These are phyloP conservation scores for Drosophila elegans DNA, from an alignment of 1,140 invertebrate genomes.

Conservation along the genomic window DNA sequence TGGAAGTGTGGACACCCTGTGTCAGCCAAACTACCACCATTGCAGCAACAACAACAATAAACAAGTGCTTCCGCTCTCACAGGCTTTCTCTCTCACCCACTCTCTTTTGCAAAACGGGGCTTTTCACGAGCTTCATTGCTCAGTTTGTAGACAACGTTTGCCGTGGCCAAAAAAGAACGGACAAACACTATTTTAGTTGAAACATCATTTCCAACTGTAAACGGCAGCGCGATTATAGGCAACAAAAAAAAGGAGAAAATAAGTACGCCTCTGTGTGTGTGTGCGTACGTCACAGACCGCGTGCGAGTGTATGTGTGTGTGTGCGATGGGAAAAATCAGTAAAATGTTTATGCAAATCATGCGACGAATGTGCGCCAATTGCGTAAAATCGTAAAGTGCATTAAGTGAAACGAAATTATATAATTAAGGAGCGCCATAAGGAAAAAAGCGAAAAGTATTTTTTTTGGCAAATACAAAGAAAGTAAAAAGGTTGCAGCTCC, in stretches of 20 bases:
- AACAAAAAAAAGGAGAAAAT: conserved; percentile 31
- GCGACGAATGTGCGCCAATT: conserved; percentile 65
- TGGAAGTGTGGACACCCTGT: conserved; percentile 4
- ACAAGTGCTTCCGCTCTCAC: conserved; percentile 6
- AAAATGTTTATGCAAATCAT: conserved; percentile 74
- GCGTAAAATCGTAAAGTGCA: conserved; percentile 63
- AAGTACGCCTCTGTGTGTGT: conserved; percentile 22
- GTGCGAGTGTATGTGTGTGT: conserved; percentile 11
- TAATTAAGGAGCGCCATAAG: conserved; percentile 54
- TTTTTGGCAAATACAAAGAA: conserved; percentile 34
- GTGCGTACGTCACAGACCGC: conserved; percentile 38
- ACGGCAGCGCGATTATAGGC: conserved; percentile 49
- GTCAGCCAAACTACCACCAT: conserved; percentile 16
- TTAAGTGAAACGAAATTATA: conserved; percentile 64
- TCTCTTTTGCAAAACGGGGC: conserved; percentile 6
- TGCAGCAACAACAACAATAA: conserved; percentile 7
- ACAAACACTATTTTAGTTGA: conserved; percentile 38
- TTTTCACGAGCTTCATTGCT: conserved; percentile 37
- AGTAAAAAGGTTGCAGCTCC: conserved; percentile 41
- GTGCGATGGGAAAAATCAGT: conserved; percentile 58
- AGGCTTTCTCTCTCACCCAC: neutral
- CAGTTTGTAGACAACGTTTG: conserved; percentile 62
- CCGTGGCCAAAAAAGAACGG: conserved; percentile 51
- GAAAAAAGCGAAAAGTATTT: conserved; percentile 33
- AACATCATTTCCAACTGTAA: conserved; percentile 39